Conservation (phyloP, 2,797 vertebrate genomes). For the Sternotherus odoratus region DNA sequence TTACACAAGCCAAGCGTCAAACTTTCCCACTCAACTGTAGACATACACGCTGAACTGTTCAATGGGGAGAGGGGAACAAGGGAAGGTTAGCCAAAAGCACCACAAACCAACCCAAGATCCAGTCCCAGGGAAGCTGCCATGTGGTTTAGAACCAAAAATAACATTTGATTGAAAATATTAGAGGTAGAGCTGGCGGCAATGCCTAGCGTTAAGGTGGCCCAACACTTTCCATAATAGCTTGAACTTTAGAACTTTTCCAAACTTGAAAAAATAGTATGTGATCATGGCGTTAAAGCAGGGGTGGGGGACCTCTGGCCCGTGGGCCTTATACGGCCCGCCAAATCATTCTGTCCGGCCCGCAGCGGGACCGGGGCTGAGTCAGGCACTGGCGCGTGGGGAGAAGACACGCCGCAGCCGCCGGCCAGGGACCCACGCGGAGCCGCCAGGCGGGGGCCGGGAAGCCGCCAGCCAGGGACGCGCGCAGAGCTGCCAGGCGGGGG, state of each 20-base stretch:
- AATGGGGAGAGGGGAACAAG: background rate
- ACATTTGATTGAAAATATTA: background rate
- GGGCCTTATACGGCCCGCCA: too few relatives aligned
- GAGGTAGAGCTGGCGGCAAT: background rate
- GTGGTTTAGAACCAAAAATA: constrained; percentile 15
- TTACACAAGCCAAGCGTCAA: too few relatives aligned
- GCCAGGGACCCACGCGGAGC: too few relatives aligned
- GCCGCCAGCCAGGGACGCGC: too few relatives aligned
- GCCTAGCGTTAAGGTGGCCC: accelerated
- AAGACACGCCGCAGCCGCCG: too few relatives aligned
- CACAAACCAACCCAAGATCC: background rate
- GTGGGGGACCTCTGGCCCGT: too few relatives aligned
- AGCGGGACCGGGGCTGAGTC: too few relatives aligned
- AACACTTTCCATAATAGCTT: background rate
- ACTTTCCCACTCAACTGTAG: too few relatives aligned
- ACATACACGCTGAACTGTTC: background rate
- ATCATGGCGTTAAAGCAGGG: background rate
- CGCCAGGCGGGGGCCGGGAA: too few relatives aligned
- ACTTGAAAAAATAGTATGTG: background rate
- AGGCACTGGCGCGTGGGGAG: too few relatives aligned
- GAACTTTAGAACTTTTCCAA: background rate
- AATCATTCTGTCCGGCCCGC: too few relatives aligned
- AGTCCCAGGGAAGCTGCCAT: background rate
- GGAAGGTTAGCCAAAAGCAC: background rate
- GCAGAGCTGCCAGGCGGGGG: too few relatives aligned